Conservation (phyloP, 92 coral and sea anemone genomes). For the Pocillopora meandrina region DNA sequence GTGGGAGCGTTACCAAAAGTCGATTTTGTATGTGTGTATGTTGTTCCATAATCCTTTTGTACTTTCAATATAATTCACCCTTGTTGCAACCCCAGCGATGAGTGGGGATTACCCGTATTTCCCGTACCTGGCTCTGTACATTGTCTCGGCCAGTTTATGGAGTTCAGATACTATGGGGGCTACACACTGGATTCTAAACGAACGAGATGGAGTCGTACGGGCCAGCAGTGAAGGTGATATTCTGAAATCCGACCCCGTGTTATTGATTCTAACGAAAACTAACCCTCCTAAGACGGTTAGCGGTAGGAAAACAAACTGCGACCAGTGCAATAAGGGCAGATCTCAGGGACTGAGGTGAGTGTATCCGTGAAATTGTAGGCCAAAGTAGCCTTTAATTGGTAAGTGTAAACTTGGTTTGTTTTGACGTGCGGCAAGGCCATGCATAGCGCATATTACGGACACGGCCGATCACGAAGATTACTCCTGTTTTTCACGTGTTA, state of each 20-base stretch:
- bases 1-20: slow-evolving; percentile 24
- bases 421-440: slow-evolving; percentile 42
- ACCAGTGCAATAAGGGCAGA: slow-evolving; percentile 71
- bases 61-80: slow-evolving; percentile 30
- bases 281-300: slow-evolving; percentile 81
- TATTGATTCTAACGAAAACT: slow-evolving; percentile 87
- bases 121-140: slow-evolving; percentile 85
- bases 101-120: slow-evolving; percentile 84
- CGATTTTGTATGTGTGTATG: not conserved
- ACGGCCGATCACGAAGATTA: not conserved
- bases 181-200: slow-evolving; percentile 97
- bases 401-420: slow-evolving; percentile 41
- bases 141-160: slow-evolving; percentile 88
- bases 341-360: slow-evolving; percentile 70
- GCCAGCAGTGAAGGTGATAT: slow-evolving; percentile 78
- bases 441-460: not conserved
- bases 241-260: slow-evolving; percentile 92
- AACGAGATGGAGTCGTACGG: slow-evolving; percentile 89
- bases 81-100: slow-evolving; percentile 47
- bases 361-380: slow-evolving; percentile 19
- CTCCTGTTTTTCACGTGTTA: not conserved
- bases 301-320: slow-evolving; percentile 68
- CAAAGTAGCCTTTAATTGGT: slow-evolving; percentile 22
- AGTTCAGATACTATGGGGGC: slow-evolving; percentile 93
- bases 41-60: not conserved